phyloP scores from a whole-genome alignment of 2,797 vertebrate species.

The Phylloscopus collybita region DNA sequence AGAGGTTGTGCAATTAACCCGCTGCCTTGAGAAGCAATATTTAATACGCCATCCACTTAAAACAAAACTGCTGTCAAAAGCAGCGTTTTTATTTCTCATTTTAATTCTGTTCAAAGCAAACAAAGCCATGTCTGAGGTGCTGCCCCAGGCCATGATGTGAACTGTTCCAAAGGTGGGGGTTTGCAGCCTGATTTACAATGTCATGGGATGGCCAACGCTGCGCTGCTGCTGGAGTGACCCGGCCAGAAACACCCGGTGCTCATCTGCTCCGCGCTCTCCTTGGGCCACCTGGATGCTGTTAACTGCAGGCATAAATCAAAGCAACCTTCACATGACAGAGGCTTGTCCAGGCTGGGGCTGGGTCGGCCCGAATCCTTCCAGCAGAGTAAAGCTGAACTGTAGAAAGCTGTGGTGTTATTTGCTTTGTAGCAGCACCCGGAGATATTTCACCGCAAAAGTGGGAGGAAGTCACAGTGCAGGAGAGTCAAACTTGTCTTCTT shows the following conservation, averaged over 20 bases:
- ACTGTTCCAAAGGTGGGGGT: not conserved
- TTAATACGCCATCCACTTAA: slow-evolving; percentile 30
- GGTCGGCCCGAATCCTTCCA: not conserved
- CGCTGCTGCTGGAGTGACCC: not conserved
- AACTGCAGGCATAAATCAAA: slow-evolving; percentile 14
- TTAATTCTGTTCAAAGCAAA: slow-evolving; percentile 51
- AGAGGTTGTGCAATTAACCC: slow-evolving; percentile 42
- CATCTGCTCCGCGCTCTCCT: not conserved
- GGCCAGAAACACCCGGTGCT: not conserved
- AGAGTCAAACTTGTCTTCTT: not conserved
- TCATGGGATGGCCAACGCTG: not conserved
- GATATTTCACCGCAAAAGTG: rapidly evolving
- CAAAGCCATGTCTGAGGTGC: not conserved
- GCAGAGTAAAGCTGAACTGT: not conserved
- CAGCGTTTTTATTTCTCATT: not conserved
- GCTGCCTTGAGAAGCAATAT: not conserved
- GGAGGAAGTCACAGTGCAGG: not conserved
- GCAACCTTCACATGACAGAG: not conserved
- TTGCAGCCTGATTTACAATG: not conserved
- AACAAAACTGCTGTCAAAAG: slow-evolving; percentile 37
- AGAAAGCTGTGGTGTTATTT: not conserved
- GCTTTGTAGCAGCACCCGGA: not conserved
- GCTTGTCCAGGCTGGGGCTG: not conserved
- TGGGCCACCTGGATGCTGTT: slow-evolving; percentile 13
- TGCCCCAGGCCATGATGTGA: not conserved